These are phyloP conservation scores for Dunckerocampus dactyliophorus DNA, from an alignment of 2,113 vertebrate genomes.

Conservation along the genomic window DNA sequence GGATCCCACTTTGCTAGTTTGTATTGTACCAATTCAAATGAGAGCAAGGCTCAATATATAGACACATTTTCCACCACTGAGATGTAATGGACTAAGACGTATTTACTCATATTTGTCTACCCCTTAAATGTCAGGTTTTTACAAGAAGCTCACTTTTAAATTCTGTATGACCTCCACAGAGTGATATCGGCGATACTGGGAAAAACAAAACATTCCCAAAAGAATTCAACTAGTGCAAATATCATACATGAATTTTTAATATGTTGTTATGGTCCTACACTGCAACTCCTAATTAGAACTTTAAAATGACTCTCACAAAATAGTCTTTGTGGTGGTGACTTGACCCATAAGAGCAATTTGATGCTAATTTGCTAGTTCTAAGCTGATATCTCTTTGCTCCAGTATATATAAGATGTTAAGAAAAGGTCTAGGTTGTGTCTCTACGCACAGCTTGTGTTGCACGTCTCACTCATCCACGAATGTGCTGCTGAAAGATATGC, in stretches of 20 bases:
- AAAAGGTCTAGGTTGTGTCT: constrained; percentile 11
- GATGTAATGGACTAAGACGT: constrained; percentile 35
- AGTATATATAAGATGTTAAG: constrained; percentile 16
- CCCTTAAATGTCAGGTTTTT: constrained; percentile 50
- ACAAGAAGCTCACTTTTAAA: constrained; percentile 62
- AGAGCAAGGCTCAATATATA: background rate
- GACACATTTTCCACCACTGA: constrained; percentile 39
- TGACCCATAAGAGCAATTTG: constrained; percentile 70
- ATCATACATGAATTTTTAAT: constrained; percentile 74
- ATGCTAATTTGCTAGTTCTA: constrained; percentile 68
- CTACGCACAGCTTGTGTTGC: constrained; percentile 12
- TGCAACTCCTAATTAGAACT: constrained; percentile 69
- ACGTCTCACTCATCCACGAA: constrained; percentile 27
- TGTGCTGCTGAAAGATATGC: constrained; percentile 47
- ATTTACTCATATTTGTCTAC: constrained; percentile 51
- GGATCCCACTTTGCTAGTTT: constrained; percentile 43
- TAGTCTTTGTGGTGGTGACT: constrained; percentile 53
- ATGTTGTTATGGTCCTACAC: constrained; percentile 67
- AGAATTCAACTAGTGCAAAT: constrained; percentile 71
- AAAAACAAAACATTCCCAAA: constrained; percentile 67
- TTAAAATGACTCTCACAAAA: constrained; percentile 66
- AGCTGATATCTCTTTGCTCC: constrained; percentile 43
- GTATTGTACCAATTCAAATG: constrained; percentile 40
- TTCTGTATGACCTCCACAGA: constrained; percentile 58
- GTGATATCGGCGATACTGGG: constrained; percentile 56